A percentile compares a stretch with the other conserved stretches of the same genome.
phyloP scores from a whole-genome alignment of 1,140 invertebrate genomes.

The Probaryconus sp. region DNA sequence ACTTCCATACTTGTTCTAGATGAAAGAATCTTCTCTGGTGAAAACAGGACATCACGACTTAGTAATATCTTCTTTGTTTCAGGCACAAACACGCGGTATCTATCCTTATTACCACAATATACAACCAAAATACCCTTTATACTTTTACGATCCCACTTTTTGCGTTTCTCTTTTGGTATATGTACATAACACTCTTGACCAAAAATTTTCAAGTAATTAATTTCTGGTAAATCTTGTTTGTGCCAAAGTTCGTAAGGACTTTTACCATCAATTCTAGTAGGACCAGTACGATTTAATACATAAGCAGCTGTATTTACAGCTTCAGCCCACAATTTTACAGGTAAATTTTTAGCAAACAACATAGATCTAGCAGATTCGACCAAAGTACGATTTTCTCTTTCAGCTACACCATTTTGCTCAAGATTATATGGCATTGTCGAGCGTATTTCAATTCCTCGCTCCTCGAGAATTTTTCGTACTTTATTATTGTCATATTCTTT shows the following conservation, averaged over 20 bases:
- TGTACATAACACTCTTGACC: constrained; percentile 2
- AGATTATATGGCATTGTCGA: constrained; percentile 62
- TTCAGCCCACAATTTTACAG: constrained; percentile 8
- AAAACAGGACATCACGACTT: constrained; percentile 12
- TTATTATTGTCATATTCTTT: constrained; percentile 30
- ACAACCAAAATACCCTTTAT: constrained; percentile 1
- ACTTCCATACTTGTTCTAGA: too few relatives aligned
- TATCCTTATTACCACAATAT: constrained; percentile 5
- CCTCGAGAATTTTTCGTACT: constrained; percentile 5
- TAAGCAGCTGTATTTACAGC: not conserved
- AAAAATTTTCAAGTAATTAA: constrained; percentile 6
- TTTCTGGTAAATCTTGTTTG: not conserved
- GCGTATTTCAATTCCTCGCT: constrained; percentile 41
- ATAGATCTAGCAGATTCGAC: constrained; percentile 34
- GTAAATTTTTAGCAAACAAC: constrained; percentile 11
- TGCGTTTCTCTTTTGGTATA: constrained; percentile 1
- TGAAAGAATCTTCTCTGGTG: too few relatives aligned
- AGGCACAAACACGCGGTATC: not conserved
- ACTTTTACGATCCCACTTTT: constrained; percentile 3
- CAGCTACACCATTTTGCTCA: constrained; percentile 66
- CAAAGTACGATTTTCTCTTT: constrained; percentile 60
- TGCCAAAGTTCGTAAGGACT: constrained; percentile 9
- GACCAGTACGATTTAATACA: constrained; percentile 3
- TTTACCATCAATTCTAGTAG: not conserved
- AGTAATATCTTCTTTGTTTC: constrained; percentile 1